Evolutionary conservation across 2,888 invertebrate genomes (phyloP).

Genomic region (Sinopyrophorus schimmeli): DNA sequence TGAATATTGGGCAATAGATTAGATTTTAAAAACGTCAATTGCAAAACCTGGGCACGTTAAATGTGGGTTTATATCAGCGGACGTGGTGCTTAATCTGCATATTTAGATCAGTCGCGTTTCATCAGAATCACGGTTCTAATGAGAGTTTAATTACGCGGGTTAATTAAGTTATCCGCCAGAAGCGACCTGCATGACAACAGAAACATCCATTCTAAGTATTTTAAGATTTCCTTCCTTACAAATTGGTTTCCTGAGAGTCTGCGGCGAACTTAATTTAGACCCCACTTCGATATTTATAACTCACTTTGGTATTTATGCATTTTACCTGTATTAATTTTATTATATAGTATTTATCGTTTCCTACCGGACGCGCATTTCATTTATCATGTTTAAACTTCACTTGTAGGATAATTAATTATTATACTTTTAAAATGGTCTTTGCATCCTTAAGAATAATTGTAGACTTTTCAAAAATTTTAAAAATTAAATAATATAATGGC

Average conservation of each 20-base stretch:
- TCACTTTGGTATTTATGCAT: background rate
- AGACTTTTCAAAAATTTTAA: no score
- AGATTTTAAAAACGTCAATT: no score
- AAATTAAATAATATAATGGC: no score
- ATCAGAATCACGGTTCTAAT: conserved; percentile 47
- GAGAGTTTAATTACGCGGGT: conserved; percentile 49
- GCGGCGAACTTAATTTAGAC: background rate
- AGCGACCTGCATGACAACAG: conserved; percentile 37
- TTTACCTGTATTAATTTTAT: conserved; percentile 1
- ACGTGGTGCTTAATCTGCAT: conserved; percentile 49
- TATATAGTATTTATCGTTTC: no score
- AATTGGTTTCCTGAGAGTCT: background rate
- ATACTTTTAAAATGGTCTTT: no score
- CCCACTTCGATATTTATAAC: background rate
- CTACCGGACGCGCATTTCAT: no score
- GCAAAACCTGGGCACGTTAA: conserved; percentile 43
- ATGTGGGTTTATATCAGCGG: conserved; percentile 43
- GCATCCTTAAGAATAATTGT: no score
- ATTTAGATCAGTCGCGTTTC: conserved; percentile 48
- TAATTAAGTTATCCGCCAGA: conserved; percentile 45
- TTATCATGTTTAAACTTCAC: no score
- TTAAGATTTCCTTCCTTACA: conserved; percentile 11
- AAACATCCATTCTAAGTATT: conserved; percentile 23
- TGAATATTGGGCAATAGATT: no score
- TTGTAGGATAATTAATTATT: no score